Base-by-base conservation (phyloP, 2,113 vertebrate genomes). In the Leptobrachium ailaonicum region DNA sequence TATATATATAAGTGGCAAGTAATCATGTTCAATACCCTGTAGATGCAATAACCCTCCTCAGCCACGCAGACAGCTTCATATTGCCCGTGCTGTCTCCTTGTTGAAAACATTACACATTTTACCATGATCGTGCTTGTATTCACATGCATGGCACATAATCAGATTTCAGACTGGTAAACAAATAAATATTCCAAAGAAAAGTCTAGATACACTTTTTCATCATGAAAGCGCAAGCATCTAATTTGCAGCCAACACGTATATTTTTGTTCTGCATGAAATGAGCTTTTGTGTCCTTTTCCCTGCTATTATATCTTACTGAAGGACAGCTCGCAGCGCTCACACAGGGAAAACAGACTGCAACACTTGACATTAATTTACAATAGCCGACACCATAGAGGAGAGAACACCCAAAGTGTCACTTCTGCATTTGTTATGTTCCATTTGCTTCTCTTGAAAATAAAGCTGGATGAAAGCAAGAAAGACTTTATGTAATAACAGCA, bases 281-380 rank as follows among this genome's bases (percentile, higher is more conserved):
- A 45, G 11, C n/a, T n/a, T 50, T 7, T 76, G 60, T 66, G 50
- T 64, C 9, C 11, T 44, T 74, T 41, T 45, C 42, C 12, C 72
- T 50, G 47, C 47, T 42, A 63, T 41, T n/a, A 42, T n/a, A 47
- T 67, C 67, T 41, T 66, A 76, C 40, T 47, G 66, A 66, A 66
- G 63, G 74, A 41, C 58, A 75, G 69, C 73, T 50, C 44, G 5
- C 20, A 50, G 20, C 41, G 11, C 47, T 50, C 47, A 50, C 47
- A 4, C 47, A 50, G 62, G 44, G 42, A 66, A 76, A 76, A 76
- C 62, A 76, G 66, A 66, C 44, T 62, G 5, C 20, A 76, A 44
- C 66, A 76, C 47, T 54, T 53, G 64, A 76, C 75, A 76, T 76
- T 76, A 43, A 76, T 76, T 76, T 68, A 56, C 75, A 68, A 68